Conservation (phyloP, 2,113 vertebrate species). For the Petaurus breviceps region DNA sequence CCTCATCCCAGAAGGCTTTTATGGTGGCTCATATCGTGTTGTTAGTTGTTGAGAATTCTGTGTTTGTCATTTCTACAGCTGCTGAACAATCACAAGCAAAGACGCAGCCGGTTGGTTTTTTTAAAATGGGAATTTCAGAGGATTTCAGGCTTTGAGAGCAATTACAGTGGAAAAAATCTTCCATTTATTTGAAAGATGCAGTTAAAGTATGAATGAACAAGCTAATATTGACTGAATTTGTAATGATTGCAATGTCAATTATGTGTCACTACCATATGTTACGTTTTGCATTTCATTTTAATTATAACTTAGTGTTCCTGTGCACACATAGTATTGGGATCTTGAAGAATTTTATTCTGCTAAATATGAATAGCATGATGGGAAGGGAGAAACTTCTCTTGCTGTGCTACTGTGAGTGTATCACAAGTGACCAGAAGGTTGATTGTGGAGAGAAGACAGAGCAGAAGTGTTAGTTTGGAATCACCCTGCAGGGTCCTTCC, state of each 20-base stretch:
- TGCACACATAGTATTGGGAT: neutral
- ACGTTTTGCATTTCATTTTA: neutral
- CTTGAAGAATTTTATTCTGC: neutral
- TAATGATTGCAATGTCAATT: neutral
- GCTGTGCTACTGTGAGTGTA: neutral
- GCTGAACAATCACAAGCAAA: neutral
- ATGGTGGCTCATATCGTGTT: neutral
- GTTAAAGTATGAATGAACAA: neutral
- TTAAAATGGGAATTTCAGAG: slow-evolving; percentile 4
- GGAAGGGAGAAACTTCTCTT: neutral
- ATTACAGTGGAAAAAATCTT: neutral
- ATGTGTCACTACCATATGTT: neutral
- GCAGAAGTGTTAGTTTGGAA: neutral
- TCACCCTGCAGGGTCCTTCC: neutral
- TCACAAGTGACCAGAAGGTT: neutral
- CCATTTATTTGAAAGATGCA: slow-evolving; percentile 19
- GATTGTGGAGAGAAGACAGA: neutral
- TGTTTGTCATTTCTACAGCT: neutral
- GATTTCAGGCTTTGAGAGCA: neutral
- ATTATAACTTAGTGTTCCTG: neutral
- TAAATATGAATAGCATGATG: neutral
- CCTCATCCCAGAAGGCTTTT: neutral
- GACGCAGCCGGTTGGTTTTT: neutral
- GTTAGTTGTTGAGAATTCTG: neutral
- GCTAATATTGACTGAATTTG: slow-evolving; percentile 19